A percentile compares a stretch with the other conserved stretches of the same genome.
Evolutionary conservation across 2,113 vertebrate genomes (phyloP).

Genomic region (Dasypus novemcinctus): DNA sequence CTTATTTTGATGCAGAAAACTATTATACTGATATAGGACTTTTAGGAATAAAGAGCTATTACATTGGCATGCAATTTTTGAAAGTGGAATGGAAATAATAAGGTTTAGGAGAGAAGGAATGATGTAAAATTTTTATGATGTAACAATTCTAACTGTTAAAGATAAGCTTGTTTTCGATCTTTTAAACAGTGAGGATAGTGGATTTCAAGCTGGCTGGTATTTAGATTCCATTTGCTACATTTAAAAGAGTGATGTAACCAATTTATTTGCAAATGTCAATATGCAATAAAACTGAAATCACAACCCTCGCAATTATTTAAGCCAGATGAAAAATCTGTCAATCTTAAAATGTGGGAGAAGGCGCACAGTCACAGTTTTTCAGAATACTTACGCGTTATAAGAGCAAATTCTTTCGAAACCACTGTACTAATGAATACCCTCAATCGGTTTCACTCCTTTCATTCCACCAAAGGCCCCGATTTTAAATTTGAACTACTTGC

Average conservation of each 20-base stretch:
- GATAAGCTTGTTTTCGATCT: not conserved
- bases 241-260: not conserved
- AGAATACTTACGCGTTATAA: not conserved
- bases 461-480: too few relatives aligned
- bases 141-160: not conserved
- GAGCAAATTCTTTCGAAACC: not conserved
- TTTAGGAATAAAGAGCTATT: conserved; percentile 12
- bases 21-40: not conserved
- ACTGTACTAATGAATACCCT: not conserved
- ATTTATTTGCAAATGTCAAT: conserved; percentile 1
- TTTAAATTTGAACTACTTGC: not conserved
- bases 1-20: not conserved
- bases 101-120: not conserved
- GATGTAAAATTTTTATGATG: not conserved
- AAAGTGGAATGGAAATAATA: not conserved
- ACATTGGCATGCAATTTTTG: not conserved
- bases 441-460: not conserved
- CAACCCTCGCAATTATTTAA: not conserved
- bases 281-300: not conserved
- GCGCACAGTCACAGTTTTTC: not conserved
- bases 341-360: not conserved
- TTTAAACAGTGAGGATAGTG: not conserved
- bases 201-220: not conserved
- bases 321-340: not conserved
- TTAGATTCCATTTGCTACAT: not conserved